A percentile compares a stretch with the other conserved stretches of the same genome.
Evolutionary conservation across 2,888 invertebrate genomes (phyloP).

Genomic region (Campopleginae sp.): DNA sequence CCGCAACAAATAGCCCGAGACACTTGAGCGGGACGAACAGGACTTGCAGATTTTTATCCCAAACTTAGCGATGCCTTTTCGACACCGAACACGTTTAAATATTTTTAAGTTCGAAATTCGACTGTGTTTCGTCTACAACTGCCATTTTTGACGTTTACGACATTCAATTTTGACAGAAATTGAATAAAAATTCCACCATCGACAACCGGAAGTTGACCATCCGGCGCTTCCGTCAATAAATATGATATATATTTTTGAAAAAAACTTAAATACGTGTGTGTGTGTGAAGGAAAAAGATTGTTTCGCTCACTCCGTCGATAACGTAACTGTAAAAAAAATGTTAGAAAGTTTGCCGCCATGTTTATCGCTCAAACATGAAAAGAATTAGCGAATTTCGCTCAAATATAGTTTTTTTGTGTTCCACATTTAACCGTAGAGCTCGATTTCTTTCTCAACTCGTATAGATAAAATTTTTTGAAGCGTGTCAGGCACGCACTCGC

Average conservation of each 20-base stretch:
- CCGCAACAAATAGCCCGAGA: conserved; percentile 1
- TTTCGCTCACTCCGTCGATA: background rate
- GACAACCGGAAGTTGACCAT: background rate
- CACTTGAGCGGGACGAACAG: background rate
- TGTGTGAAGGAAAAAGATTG: background rate
- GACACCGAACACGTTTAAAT: background rate
- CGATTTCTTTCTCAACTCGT: background rate
- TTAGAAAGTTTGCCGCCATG: background rate
- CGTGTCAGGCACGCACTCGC: conserved; percentile 7
- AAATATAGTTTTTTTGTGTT: background rate
- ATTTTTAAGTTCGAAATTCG: background rate
- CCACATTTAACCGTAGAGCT: background rate
- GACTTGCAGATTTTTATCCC: background rate
- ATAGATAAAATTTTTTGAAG: background rate
- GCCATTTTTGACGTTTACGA: background rate
- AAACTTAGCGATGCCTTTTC: background rate
- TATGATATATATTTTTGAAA: background rate
- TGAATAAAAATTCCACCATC: background rate
- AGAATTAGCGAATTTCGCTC: background rate
- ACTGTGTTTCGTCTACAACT: no score
- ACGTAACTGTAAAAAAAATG: background rate
- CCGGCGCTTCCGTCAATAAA: background rate
- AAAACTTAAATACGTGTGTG: background rate
- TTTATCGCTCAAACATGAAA: background rate
- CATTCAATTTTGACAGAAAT: background rate